These are phyloP conservation scores for Lypha dubia DNA, from an alignment of 2,888 invertebrate genomes.

Conservation along the genomic window DNA sequence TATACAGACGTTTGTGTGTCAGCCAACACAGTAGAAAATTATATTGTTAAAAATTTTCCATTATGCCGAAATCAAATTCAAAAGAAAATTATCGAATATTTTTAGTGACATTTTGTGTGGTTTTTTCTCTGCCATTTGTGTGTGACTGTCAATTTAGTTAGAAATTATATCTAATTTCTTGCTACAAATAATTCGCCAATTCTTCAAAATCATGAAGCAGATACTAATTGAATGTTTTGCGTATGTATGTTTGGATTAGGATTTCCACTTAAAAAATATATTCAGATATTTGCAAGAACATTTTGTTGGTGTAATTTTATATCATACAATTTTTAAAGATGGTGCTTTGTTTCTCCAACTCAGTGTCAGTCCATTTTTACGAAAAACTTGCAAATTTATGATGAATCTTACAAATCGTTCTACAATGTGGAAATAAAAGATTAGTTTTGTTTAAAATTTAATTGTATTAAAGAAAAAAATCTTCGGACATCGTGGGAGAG, in stretches of 20 bases:
- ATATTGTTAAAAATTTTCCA: conserved; percentile 29
- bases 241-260: neutral
- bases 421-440: no score
- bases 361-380: no score
- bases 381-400: no score
- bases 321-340: no score
- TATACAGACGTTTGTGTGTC: conserved; percentile 29
- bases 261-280: neutral
- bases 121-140: neutral
- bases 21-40: conserved; percentile 28
- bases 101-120: neutral
- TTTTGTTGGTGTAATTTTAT: no score
- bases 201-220: neutral
- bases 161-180: neutral
- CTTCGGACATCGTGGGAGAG: no score
- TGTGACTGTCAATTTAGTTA: neutral
- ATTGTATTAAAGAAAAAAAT: no score
- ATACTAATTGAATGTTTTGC: neutral
- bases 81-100: neutral
- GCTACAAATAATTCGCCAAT: neutral
- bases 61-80: neutral
- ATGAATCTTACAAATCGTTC: no score
- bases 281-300: no score
- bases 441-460: no score
- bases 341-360: no score